These are phyloP conservation scores for Reticulitermes speratus DNA, from an alignment of 1,140 invertebrate genomes.

Conservation along the genomic window DNA sequence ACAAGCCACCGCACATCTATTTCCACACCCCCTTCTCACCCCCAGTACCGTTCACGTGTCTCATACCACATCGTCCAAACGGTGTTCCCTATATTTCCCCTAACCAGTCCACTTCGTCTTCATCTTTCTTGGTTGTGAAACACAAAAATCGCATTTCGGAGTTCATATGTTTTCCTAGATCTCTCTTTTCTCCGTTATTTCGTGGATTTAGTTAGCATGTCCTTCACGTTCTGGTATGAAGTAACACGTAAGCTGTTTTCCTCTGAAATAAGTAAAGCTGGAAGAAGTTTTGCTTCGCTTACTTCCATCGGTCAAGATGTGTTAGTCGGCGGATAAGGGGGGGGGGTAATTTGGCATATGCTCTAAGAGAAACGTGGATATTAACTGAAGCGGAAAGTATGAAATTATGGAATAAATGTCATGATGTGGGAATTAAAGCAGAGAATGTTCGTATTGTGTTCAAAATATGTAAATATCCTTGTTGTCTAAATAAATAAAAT, in stretches of 20 bases:
- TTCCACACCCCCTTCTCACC: not conserved
- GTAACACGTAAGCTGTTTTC: not conserved
- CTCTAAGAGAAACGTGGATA: too few species aligned
- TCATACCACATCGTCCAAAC: too few species aligned
- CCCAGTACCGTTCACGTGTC: not conserved
- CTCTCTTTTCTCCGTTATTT: not conserved
- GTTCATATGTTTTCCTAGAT: not conserved
- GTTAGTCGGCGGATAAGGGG: too few species aligned
- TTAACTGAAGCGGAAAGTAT: too few species aligned
- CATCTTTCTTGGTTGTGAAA: not conserved
- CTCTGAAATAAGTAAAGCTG: not conserved
- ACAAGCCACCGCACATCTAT: not conserved
- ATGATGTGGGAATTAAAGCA: too few species aligned
- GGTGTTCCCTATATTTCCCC: not conserved
- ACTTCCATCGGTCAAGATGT: too few species aligned
- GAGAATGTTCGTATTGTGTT: too few species aligned
- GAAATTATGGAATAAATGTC: too few species aligned
- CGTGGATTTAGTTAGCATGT: not conserved
- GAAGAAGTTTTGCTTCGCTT: too few species aligned
- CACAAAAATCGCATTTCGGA: constrained; percentile 1
- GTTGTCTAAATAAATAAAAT: too few species aligned
- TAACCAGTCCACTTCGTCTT: not conserved
- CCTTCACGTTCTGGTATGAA: not conserved
- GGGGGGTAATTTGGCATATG: too few species aligned
- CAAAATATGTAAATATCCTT: too few species aligned